Conservation (phyloP, 1,140 invertebrate genomes). For the Schmidtea mediterranea region DNA sequence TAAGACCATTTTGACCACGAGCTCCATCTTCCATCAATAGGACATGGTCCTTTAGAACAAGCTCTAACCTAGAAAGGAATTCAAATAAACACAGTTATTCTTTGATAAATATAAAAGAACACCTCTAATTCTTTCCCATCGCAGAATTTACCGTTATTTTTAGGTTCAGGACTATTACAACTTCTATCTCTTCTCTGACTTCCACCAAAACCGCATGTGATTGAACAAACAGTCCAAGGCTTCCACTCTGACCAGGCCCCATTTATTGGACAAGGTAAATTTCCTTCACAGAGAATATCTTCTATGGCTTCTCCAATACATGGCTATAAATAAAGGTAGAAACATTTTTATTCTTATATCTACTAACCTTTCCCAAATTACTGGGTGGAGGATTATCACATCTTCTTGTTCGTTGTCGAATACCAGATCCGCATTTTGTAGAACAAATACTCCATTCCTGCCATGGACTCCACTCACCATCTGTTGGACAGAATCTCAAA, state of each 20-base stretch:
- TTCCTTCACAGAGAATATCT: not conserved
- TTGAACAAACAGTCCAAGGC: constrained; percentile 7
- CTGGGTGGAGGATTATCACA: constrained; percentile 2
- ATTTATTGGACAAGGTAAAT: not conserved
- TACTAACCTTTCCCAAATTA: not conserved
- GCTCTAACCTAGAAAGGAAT: not conserved
- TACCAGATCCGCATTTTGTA: constrained; percentile 12
- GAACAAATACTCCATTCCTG: constrained; percentile 14
- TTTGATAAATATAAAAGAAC: no score
- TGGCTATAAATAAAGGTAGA: not conserved
- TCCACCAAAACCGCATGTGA: constrained; percentile 10
- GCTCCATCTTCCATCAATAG: constrained; percentile 3
- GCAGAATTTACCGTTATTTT: constrained; percentile 14
- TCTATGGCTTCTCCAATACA: not conserved
- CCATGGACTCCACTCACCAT: constrained; percentile 14
- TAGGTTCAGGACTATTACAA: constrained; percentile 13
- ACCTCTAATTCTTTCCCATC: constrained; percentile 8
- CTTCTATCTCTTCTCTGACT: constrained; percentile 10
- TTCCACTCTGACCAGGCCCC: constrained; percentile 13
- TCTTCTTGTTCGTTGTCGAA: not conserved
- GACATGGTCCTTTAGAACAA: not conserved
- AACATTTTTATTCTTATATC: not conserved
- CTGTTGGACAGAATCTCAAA: constrained; percentile 9
- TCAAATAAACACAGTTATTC: no score
- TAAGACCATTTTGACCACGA: constrained; percentile 17